A percentile compares a stretch with the other conserved stretches of the same genome.
These are phyloP conservation scores for Helleia helle DNA, from an alignment of 2,888 invertebrate species.

Conservation along the genomic window DNA sequence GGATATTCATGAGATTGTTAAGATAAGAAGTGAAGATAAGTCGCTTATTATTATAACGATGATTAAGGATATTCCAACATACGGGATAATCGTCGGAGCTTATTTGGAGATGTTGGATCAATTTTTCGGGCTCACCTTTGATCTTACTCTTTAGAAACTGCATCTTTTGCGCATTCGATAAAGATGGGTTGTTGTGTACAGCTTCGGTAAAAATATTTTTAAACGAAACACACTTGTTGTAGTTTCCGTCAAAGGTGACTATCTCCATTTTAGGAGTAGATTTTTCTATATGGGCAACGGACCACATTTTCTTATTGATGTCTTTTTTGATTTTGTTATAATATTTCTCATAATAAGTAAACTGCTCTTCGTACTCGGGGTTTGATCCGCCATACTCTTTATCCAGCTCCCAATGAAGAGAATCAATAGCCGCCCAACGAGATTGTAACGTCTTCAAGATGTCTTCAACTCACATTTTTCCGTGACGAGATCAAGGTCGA, in stretches of 20 bases:
- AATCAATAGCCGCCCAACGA: conserved; percentile 17
- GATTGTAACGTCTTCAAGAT: conserved; percentile 12
- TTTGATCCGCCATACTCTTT: conserved; percentile 17
- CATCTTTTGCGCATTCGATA: conserved; percentile 18
- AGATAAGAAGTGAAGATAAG: conserved; percentile 17
- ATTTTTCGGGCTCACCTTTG: conserved; percentile 15
- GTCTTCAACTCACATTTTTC: conserved; percentile 22
- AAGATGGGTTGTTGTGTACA: conserved; percentile 14
- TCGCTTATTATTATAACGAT: conserved; percentile 20
- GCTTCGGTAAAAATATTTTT: conserved; percentile 20
- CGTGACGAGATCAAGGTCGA: too few species aligned
- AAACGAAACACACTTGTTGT: conserved; percentile 9
- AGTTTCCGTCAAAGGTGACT: conserved; percentile 3
- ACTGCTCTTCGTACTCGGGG: conserved; percentile 15
- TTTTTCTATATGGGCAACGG: conserved; percentile 2
- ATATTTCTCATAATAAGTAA: conserved; percentile 2
- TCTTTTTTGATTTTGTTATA: background rate
- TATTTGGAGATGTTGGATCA: conserved; percentile 17
- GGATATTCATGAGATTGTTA: conserved; percentile 17
- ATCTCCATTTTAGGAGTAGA: conserved; percentile 5
- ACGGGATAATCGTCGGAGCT: conserved; percentile 17
- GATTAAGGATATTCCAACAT: conserved; percentile 23
- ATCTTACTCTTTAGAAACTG: conserved; percentile 13
- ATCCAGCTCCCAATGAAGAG: conserved; percentile 20
- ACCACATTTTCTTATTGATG: conserved; percentile 5